Percentiles rank a stretch among this genome's conserved stretches.
These are phyloP conservation scores for Adelges cooleyi DNA, from an alignment of 1,140 invertebrate genomes.

Conservation along the genomic window DNA sequence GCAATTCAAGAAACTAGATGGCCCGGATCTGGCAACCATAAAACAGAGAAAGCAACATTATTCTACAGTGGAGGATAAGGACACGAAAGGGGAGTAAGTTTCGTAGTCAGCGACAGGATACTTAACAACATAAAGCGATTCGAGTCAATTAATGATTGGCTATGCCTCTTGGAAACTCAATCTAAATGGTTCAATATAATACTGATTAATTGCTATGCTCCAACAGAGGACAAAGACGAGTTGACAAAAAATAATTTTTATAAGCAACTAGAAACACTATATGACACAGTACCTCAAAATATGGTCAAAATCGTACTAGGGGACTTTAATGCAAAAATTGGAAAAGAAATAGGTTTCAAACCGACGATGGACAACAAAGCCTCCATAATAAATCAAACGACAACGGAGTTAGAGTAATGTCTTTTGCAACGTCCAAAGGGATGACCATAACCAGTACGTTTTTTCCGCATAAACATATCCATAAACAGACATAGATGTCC, in stretches of 20 bases:
- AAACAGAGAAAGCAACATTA: too few relatives aligned
- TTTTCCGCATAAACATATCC: too few relatives aligned
- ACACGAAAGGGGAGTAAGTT: too few relatives aligned
- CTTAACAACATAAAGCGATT: constrained; percentile 1
- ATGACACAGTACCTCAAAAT: neutral
- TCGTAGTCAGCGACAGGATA: too few relatives aligned
- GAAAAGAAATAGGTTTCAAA: constrained; percentile 4
- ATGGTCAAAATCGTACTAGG: neutral
- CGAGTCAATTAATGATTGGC: neutral
- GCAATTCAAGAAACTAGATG: too few relatives aligned
- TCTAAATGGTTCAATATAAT: neutral
- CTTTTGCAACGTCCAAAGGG: constrained; percentile 30
- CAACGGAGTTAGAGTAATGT: constrained; percentile 30
- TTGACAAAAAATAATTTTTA: neutral
- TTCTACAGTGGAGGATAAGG: too few relatives aligned
- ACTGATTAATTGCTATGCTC: constrained; percentile 5
- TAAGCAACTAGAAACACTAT: neutral
- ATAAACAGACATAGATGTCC: too few relatives aligned
- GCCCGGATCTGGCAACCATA: too few relatives aligned
- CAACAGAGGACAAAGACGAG: neutral
- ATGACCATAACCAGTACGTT: neutral
- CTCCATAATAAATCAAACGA: constrained; percentile 33
- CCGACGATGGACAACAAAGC: constrained; percentile 36
- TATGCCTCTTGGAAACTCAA: constrained; percentile 7
- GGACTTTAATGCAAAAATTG: constrained; percentile 30